Conservation (phyloP, 2,888 invertebrate species). For the Thumatha senex region DNA sequence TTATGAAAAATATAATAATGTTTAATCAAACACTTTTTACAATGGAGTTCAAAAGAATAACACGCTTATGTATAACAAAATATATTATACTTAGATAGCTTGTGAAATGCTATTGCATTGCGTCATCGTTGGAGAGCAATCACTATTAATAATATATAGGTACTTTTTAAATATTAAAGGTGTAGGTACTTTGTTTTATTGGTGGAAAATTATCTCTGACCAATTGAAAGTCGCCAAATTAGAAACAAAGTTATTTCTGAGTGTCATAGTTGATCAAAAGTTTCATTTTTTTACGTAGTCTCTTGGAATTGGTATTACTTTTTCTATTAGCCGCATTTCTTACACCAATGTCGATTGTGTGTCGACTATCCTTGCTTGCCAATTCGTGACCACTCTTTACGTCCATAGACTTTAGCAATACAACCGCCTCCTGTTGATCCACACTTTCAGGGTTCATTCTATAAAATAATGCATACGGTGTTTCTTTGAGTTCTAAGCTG, state of each 20-base stretch:
- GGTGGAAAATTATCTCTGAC: constrained; percentile 8
- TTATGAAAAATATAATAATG: constrained; percentile 29
- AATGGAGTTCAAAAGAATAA: constrained; percentile 29
- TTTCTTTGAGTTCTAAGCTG: constrained; percentile 36
- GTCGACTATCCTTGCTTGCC: constrained; percentile 22
- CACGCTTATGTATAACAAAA: constrained; percentile 20
- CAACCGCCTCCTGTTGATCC: constrained; percentile 35
- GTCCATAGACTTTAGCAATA: constrained; percentile 28
- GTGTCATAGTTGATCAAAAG: not conserved
- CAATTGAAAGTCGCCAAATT: too few relatives aligned
- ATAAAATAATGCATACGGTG: constrained; percentile 62
- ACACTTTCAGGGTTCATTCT: constrained; percentile 50
- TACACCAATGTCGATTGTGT: not conserved
- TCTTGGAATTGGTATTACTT: constrained; percentile 27
- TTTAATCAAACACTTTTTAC: constrained; percentile 33
- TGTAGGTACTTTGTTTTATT: constrained; percentile 3
- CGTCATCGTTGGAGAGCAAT: not conserved
- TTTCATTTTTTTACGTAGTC: constrained; percentile 39
- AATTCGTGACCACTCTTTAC: constrained; percentile 18
- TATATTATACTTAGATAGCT: constrained; percentile 21
- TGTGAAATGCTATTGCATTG: constrained; percentile 15
- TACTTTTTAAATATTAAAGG: not conserved
- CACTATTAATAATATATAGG: constrained; percentile 1
- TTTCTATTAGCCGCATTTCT: constrained; percentile 10
- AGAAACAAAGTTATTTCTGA: too few relatives aligned